These are phyloP conservation scores for Brachionus paranguensis DNA, from an alignment of 1,140 invertebrate species.

Conservation along the genomic window DNA sequence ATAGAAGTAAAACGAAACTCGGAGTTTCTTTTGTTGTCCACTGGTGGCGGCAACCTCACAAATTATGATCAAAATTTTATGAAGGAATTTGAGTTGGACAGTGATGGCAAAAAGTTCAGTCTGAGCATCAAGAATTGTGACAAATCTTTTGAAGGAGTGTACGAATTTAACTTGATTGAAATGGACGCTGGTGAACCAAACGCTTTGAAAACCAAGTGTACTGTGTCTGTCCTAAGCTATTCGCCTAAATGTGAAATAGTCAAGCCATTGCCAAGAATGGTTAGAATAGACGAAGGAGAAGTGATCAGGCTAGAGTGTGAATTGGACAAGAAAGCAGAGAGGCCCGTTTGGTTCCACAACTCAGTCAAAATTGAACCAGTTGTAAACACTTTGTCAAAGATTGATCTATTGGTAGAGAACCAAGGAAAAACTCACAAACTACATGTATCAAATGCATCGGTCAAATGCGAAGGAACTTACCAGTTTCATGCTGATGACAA, in stretches of 20 bases:
- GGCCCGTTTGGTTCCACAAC: not conserved
- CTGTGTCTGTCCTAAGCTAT: not conserved
- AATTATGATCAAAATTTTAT: not conserved
- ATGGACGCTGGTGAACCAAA: not conserved
- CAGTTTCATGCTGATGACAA: slow-evolving; percentile 14
- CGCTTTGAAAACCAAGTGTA: not conserved
- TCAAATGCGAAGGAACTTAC: slow-evolving; percentile 28
- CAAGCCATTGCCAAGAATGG: not conserved
- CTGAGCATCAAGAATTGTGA: not conserved
- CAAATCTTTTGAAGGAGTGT: not conserved
- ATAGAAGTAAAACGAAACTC: slow-evolving; percentile 1
- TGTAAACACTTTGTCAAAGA: not conserved
- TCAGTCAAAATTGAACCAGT: not conserved
- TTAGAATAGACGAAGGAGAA: slow-evolving; percentile 22
- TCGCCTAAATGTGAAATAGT: not conserved
- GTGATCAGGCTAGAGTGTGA: not conserved
- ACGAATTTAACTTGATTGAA: slow-evolving; percentile 3
- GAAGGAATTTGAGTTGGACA: not conserved
- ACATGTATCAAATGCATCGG: not conserved
- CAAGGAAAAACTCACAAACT: not conserved
- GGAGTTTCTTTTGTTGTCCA: not conserved
- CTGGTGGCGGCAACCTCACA: not conserved
- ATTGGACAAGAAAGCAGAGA: not conserved
- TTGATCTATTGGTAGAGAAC: not conserved
- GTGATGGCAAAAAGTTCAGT: not conserved